A percentile compares a stretch with the other conserved stretches of the same genome.
phyloP scores from a whole-genome alignment of 2,113 vertebrate species.

The Clarias macrocephalus region DNA sequence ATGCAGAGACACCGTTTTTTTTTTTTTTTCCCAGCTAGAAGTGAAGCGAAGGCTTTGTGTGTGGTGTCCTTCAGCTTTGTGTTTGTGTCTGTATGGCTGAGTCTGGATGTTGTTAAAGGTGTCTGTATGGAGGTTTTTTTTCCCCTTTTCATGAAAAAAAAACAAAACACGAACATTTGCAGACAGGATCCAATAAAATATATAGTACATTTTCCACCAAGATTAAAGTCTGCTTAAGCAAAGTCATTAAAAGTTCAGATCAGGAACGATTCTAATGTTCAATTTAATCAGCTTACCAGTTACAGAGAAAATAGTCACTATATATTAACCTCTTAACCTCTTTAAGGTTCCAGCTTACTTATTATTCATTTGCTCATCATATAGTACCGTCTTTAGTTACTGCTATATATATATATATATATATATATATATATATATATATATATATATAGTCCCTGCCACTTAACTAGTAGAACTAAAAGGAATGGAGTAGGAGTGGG shows the following conservation, averaged over 20 bases:
- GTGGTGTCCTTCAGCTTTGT: conserved; percentile 51
- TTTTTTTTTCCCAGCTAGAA: not conserved
- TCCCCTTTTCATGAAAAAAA: not conserved
- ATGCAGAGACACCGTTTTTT: not conserved
- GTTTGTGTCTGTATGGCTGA: conserved; percentile 32
- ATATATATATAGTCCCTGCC: too few relatives aligned
- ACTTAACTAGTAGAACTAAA: too few relatives aligned
- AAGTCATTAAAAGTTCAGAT: not conserved
- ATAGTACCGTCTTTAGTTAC: not conserved
- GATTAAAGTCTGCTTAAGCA: not conserved
- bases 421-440: too few relatives aligned
- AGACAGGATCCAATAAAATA: not conserved
- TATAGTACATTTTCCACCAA: not conserved
- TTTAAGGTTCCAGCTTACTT: not conserved
- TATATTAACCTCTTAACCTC: not conserved
- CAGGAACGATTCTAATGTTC: not conserved
- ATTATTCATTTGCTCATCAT: not conserved
- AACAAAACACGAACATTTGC: not conserved
- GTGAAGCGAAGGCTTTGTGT: conserved; percentile 51
- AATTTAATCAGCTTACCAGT: too few relatives aligned
- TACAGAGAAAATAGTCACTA: not conserved
- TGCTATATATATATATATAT: too few relatives aligned
- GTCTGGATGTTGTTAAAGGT: not conserved
- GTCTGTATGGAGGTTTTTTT: not conserved
- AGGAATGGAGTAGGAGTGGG: too few relatives aligned